These are phyloP conservation scores for Philaethria dido DNA, from an alignment of 2,888 invertebrate genomes.

Conservation along the genomic window DNA sequence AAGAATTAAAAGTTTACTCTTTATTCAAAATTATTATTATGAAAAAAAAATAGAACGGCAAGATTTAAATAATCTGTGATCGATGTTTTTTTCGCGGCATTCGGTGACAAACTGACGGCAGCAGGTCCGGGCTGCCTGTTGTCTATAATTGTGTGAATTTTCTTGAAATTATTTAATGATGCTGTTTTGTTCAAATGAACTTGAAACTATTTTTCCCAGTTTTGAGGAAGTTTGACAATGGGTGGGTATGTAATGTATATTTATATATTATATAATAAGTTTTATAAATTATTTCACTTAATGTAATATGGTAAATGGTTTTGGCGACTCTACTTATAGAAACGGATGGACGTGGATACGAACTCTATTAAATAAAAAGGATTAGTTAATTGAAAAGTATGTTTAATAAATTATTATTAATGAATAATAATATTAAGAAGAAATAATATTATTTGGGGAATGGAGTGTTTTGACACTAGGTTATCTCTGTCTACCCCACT, in stretches of 20 bases:
- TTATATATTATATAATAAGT: conserved; percentile 8
- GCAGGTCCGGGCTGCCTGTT: conserved; percentile 12
- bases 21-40: background rate
- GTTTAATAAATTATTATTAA: background rate
- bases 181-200: conserved; percentile 38
- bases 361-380: background rate
- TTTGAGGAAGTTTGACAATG: conserved; percentile 33
- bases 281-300: conserved; percentile 7
- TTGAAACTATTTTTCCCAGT: conserved; percentile 40
- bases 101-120: conserved; percentile 28
- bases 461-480: too few relatives aligned
- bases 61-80: background rate
- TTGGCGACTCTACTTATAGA: background rate
- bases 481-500: too few relatives aligned
- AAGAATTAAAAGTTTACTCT: background rate
- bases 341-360: background rate
- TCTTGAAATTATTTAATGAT: conserved; percentile 31
- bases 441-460: too few relatives aligned
- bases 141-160: conserved; percentile 29
- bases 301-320: background rate
- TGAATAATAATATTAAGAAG: background rate
- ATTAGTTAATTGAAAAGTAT: background rate
- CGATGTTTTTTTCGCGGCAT: conserved; percentile 35
- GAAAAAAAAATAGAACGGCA: background rate
- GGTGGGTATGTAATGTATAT: conserved; percentile 13